phyloP scores from a whole-genome alignment of 1,140 invertebrate species.

The Camponotus floridanus region DNA sequence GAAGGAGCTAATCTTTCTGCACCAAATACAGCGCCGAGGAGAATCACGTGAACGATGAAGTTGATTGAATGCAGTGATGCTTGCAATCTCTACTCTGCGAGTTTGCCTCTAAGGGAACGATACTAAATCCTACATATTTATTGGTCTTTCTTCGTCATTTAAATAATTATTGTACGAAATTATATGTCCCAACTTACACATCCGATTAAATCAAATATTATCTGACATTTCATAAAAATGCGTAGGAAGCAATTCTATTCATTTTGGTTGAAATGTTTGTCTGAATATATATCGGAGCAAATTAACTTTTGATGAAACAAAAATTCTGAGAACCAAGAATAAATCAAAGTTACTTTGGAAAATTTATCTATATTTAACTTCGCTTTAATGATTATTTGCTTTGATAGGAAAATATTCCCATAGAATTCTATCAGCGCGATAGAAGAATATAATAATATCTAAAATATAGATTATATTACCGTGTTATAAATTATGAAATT shows the following conservation, averaged over 20 bases:
- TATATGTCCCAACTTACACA: slow-evolving; percentile 32
- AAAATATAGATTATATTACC: not conserved
- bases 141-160: slow-evolving; percentile 75
- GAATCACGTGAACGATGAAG: slow-evolving; percentile 60
- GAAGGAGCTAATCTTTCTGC: slow-evolving; percentile 74
- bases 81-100: slow-evolving; percentile 68
- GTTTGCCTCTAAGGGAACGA: slow-evolving; percentile 50
- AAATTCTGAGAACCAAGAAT: not conserved
- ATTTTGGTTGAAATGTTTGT: not conserved
- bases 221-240: not conserved
- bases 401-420: not conserved
- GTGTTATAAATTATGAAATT: not conserved
- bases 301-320: not conserved
- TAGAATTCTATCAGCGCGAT: not conserved
- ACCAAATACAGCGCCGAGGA: slow-evolving; percentile 71
- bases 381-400: not conserved
- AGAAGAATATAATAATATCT: not conserved
- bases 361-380: slow-evolving; percentile 8
- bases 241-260: not conserved
- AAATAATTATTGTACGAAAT: slow-evolving; percentile 80
- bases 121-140: slow-evolving; percentile 83
- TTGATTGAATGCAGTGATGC: slow-evolving; percentile 82
- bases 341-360: not conserved
- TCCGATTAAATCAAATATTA: slow-evolving; percentile 31
- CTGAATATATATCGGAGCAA: not conserved